Base-by-base conservation (phyloP, 1,140 invertebrate genomes). In the Neotoxoptera formosana region DNA sequence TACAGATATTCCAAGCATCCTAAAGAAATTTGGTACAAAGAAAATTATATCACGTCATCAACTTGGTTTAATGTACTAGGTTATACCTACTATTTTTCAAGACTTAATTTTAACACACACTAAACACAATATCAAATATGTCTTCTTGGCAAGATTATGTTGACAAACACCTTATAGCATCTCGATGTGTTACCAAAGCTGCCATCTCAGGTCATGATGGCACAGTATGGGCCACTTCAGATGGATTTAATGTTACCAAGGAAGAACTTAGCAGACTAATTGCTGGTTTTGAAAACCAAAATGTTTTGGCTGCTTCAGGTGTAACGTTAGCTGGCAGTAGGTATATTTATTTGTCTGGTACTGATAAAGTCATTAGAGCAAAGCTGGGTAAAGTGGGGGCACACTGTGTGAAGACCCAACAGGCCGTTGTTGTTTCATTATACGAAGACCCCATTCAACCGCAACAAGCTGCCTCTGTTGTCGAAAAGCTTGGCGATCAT, bases 401-500 rank as follows among this genome's bases (percentile, higher is more conserved):
- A 93, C 98, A 98, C 95, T 98, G 97, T 97, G 98, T 98, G 97
- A 98, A 98, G 96, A 98, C 98, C 95, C 96, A 97, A 96, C 98
- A 98, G 97, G 97, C 98, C 95, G 97, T 98, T 95, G 98, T 98
- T 95, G 97, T 98, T 95, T 98, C 98, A 95, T 96, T 98, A 95
- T 98, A 98, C 95, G 98, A 98, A 96, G 98, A 98, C 96, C 98
- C 98, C 95, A 98, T 98, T 96, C 98, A 98, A 96, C 98, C 98
- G 95, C 98, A 98, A 96, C 98, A 98, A 96, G 98, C 98, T 95
- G 98, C 98, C 95, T 98, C 98, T 94, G 98, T 98, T 95, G 98
- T 98, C 95, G 98, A 98, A 97, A 98, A 98, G 96, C 96, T 98
- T 96, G 98, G 98, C 96, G 98, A 98, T 96, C 98, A 98, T 97